Base-by-base conservation (phyloP, 2,797 vertebrate genomes). In the Gallinago solitaria region DNA sequence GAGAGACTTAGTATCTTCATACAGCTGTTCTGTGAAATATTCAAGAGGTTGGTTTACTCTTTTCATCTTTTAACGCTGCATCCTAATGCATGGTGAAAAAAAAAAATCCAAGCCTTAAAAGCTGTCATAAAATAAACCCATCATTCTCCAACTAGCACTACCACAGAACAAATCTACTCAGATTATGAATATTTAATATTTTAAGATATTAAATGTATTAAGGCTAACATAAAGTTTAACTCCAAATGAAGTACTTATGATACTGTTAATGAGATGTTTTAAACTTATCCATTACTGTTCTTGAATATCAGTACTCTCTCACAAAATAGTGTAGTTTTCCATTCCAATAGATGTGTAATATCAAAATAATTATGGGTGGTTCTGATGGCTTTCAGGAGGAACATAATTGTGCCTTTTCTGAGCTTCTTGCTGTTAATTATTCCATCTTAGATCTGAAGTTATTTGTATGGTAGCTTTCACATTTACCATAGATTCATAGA, bases 101-200 rank as follows among this genome's bases (percentile, higher is more conserved):
- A 73, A n/a, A 83, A 74, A n/a, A 12, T 13, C 45, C 35, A 35
- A 78, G 54, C 45, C 63, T 86, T 89, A 86, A 86, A 83, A 91
- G 73, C 65, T 87, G 41, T 88, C 84, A 71, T 45, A 56, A 88
- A 80, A 80, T 41, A 70, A 91, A 61, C 2, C 23, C 48, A 32
- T 70, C 60, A 6, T 86, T 78, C 24, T 75, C 28, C 50, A 77
- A 12, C 32, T 63, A 83, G 75, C 71, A 51, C 64, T 89, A 30
- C 33, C 37, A 51, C 32, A 68, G 85, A 84, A 76, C 33, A 77
- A 57, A 37, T 68, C 61, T 78, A 43, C 41, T 43, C 35, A 43
- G 48, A 11, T 33, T 27, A 64, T 91, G 53, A 95, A 81, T 95
- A 67, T 89, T 96, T 92, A 33, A 93, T 85, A 63, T 73, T 85